These are phyloP conservation scores for Xiphias gladius DNA, from an alignment of 2,113 vertebrate genomes.

Conservation along the genomic window DNA sequence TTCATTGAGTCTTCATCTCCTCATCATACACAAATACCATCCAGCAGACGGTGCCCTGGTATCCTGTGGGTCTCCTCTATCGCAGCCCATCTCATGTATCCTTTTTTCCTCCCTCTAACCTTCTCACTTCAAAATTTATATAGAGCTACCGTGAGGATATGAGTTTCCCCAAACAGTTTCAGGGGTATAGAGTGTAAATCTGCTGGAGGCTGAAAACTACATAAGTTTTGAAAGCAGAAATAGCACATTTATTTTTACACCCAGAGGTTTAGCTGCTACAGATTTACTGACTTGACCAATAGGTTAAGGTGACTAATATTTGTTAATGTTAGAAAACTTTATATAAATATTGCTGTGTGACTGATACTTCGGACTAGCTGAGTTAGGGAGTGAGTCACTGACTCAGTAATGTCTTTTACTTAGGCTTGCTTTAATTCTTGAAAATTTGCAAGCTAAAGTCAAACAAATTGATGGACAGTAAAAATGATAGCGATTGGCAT, in stretches of 20 bases:
- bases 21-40: conserved; percentile 64
- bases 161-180: conserved; percentile 23
- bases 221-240: neutral
- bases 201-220: neutral
- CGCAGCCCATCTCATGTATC: conserved; percentile 25
- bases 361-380: neutral
- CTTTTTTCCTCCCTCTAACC: neutral
- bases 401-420: neutral
- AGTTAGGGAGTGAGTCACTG: neutral
- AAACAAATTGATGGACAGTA: neutral
- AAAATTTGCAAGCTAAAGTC: neutral
- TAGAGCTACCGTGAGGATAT: neutral
- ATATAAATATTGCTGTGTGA: neutral
- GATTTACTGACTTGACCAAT: neutral
- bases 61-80: conserved; percentile 76
- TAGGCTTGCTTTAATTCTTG: too few relatives aligned
- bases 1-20: conserved; percentile 33
- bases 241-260: neutral
- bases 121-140: neutral
- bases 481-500: neutral
- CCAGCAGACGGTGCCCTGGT: conserved; percentile 61
- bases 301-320: neutral
- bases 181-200: conserved; percentile 14
- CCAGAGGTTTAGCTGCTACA: neutral
- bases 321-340: neutral